Base-by-base conservation (phyloP, 1,140 invertebrate species). In the Arion vulgaris region DNA sequence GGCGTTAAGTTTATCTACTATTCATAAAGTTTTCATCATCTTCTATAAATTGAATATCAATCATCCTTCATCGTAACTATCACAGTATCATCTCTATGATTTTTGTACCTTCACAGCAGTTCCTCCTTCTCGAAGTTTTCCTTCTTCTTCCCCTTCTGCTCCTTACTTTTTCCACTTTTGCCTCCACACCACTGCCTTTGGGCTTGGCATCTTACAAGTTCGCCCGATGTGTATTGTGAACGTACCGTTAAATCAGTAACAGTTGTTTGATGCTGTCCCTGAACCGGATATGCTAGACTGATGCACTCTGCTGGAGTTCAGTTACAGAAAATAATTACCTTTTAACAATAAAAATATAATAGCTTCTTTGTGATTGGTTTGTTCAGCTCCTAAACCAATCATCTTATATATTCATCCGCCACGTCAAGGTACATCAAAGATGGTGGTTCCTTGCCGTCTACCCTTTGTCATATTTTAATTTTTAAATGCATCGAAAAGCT, bases 51-150 rank as follows among this genome's bases (percentile, higher is more conserved):
- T n/a, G n/a, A n/a, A n/a, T n/a, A n/a, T n/a, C n/a, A n/a, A n/a
- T n/a, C n/a, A n/a, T n/a, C n/a, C n/a, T n/a, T n/a, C n/a, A n/a
- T n/a, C n/a, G n/a, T n/a, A n/a, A n/a, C n/a, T n/a, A n/a, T n/a
- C n/a, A n/a, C n/a, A n/a, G n/a, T n/a, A n/a, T n/a, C n/a, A n/a
- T n/a, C n/a, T n/a, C n/a, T n/a, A n/a, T n/a, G n/a, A n/a, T n/a
- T n/a, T 39, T 36, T 32, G 0, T 66, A 85, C 80, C 80, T 83
- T 83, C 7, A 85, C 81, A 51, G 78, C 78, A 15, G 79, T 80
- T 91, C 93, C 93, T 76, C 92, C 92, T 86, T 92, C 93, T 28
- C 91, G 83, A 83, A 92, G 86, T 86, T 93, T 93, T 34, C 84
- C 82, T 77, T 87, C 80, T 17, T 80, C 80, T 45, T 82, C 90